Evolutionary conservation across 1,140 invertebrate genomes (phyloP), one percentile per base, ranked within the genome.

Genomic region (Ostrea edulis): DNA sequence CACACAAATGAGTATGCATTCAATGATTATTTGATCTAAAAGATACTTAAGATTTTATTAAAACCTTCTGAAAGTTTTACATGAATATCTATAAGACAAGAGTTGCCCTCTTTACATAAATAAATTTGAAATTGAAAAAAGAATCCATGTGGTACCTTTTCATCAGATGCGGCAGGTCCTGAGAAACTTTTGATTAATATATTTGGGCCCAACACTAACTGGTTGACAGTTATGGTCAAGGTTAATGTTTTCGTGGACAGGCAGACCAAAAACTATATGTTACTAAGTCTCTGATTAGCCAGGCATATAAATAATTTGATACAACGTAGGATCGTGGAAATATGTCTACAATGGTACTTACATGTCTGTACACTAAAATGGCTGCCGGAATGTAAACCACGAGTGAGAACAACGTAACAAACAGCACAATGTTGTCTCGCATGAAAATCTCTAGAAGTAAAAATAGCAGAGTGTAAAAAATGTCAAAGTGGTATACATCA

Each of bases 341-440:
- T 20, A 62, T 5, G 4, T 77, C 25, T 77, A 29, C 2, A 29
- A 9, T 25, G 9, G 25, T 77, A 77, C 68, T 77, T 77, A 77
- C 68, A 29, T 77, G 12, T 77, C 68, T 77, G 25, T 35, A 3
- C 0, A 77, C 25, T 12, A 77, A 12, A 14, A 77, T 77, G 35
- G 68, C 68, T 29, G 12, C 25, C 2, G 68, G 68, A 77, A 77
- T 35, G 68, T 77, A 77, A 9, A 77, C 11, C 35, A 77, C 35
- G 68, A 77, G 25, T 12, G 68, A 29, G 25, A 77, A 77, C 29
- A 77, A 29, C 2, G 68, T 35, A 7, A 77, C 68, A 77, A 77
- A 77, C 22, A 77, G 29, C 25, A 77, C 68, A 77, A 77, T 77
- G 22, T 77, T 77, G 68, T 77, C 25, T 77, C 25, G 35, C 68